Evolutionary conservation across 1,140 invertebrate species (phyloP), one percentile per base, ranked within the genome.

Genomic region (Cherax destructor): DNA sequence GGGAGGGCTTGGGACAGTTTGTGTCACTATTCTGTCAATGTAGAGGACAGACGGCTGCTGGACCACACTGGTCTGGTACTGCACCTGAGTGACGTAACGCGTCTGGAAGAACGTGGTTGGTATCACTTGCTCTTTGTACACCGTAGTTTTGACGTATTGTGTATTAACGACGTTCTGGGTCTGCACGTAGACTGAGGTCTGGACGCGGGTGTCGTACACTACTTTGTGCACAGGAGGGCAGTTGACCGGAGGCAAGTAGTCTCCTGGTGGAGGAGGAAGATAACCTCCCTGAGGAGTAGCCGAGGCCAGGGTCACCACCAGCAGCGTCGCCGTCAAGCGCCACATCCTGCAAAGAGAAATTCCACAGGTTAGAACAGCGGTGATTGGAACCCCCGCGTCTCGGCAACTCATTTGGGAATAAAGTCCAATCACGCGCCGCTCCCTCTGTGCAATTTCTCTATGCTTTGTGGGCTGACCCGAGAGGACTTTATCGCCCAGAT

Each of bases 1-100:
- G 24, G 88, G 88, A n/a, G 88, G 88, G 49, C 88, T 90, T 30
- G 88, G 65, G n/a, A 90, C 81, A 41, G 88, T 90, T 65, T 90
- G 88, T 18, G 88, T 83, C 18, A 83, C 52, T 41, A 83, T 69
- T 84, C 69, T 30, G 50, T 90, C 81, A 47, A 61, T 41, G 47
- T 77, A 4, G n/a, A 72, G 21, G 69, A 24, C 47, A 4, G 80
- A 84, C 21, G 88, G 83, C 18, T 61, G 49, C 41, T 90, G 88
- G 41, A 90, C 41, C 10, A 84, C 69, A 52, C 81, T 90, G 0
- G 80, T 90, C 41, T 83, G 16, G 49, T 21, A 59, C 72, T 90
- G 88, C 9, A 59, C 30, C 24, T 61, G 69, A 16, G 81, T 90
- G 47, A 83, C 61, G 72, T 84, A 69, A 41, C 80, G 65, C 49